phyloP scores from a whole-genome alignment of 1,140 invertebrate genomes.

The Cecropterus lyciades region DNA sequence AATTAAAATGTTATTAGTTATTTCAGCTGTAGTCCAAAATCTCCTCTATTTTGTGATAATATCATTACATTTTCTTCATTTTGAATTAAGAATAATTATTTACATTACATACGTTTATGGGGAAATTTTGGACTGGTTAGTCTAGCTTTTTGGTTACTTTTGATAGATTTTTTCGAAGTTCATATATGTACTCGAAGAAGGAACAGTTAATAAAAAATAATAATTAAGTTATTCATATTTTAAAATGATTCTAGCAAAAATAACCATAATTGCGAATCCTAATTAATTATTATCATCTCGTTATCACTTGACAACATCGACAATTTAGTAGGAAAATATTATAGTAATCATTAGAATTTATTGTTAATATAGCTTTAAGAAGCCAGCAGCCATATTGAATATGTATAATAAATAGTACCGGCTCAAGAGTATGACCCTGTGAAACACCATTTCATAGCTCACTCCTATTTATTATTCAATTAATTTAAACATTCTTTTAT shows the following conservation, averaged over 20 bases:
- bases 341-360: conserved; percentile 5
- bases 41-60: conserved; percentile 2
- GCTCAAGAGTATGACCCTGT: no score
- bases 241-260: not conserved
- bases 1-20: conserved; percentile 12
- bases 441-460: no score
- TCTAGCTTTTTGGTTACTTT: conserved; percentile 15
- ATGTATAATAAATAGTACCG: no score
- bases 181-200: no score
- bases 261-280: conserved; percentile 4
- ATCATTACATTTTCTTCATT: not conserved
- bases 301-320: conserved; percentile 15
- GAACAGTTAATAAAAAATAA: no score
- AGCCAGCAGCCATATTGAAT: conserved; percentile 10
- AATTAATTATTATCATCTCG: conserved; percentile 4
- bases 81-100: no score
- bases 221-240: no score
- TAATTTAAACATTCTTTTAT: no score
- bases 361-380: conserved; percentile 5
- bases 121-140: conserved; percentile 25
- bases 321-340: conserved; percentile 7
- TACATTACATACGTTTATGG: not conserved
- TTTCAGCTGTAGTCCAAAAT: conserved; percentile 11
- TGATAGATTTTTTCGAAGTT: not conserved
- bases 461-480: no score